Base-by-base conservation (phyloP, 1,140 invertebrate species). In the Gryon sp. region DNA sequence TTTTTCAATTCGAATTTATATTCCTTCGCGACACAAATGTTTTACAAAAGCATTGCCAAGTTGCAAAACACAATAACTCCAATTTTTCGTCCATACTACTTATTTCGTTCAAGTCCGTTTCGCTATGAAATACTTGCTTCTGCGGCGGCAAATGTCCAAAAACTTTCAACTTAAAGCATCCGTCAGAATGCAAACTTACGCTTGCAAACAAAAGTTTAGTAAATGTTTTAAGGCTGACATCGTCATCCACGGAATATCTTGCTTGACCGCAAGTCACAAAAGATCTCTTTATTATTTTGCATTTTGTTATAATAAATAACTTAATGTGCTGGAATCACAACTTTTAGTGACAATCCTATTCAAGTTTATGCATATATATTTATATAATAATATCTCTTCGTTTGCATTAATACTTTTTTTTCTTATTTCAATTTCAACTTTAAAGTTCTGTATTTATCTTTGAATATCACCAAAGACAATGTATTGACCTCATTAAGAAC, bases 401-500 rank as follows among this genome's bases (percentile, higher is more conserved):
- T n/a, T n/a, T n/a, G n/a, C n/a, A n/a, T n/a, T n/a, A n/a, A n/a
- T n/a, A n/a, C n/a, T n/a, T n/a, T n/a, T n/a, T n/a, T n/a, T n/a
- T n/a, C n/a, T n/a, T n/a, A n/a, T n/a, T n/a, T n/a, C n/a, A n/a
- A n/a, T n/a, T n/a, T n/a, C n/a, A n/a, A n/a, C n/a, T n/a, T n/a
- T n/a, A n/a, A n/a, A n/a, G n/a, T n/a, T n/a, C n/a, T n/a, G n/a
- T n/a, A 24, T 7, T 2, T 14, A 8, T 38, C 34, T 38, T 38
- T 38, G 3, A 15, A 3, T 14, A 38, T 38, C 45, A 4, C 20
- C 32, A 24, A 18, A 4, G 11, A 68, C 52, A 68, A 57, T 68
- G 41, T 50, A 69, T 69, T 60, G 53, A 69, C 53, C 45, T 69
- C 65, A 45, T 69, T 69, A 59, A 55, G 60, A 69, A 57, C 40